phyloP scores from a whole-genome alignment of 2,797 vertebrate genomes.

The Pipistrellus pygmaeus region DNA sequence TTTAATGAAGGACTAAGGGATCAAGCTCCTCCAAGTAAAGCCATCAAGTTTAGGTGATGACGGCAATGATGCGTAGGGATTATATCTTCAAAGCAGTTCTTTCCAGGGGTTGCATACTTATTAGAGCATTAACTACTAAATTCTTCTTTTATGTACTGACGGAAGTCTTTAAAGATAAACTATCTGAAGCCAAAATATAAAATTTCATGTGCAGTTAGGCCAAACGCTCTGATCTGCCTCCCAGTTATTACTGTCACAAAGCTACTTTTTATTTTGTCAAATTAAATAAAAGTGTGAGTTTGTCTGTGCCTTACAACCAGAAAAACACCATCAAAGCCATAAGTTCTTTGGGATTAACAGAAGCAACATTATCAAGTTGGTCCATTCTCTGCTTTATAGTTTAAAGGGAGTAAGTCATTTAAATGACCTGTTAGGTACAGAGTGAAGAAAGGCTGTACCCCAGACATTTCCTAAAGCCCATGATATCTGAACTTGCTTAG shows the following conservation, averaged over 20 bases:
- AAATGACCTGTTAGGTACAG: background rate
- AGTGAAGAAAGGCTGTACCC: background rate
- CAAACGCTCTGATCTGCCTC: conserved; percentile 70
- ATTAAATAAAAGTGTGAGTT: conserved; percentile 73
- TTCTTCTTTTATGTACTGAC: conserved; percentile 64
- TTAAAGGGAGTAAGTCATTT: conserved; percentile 28
- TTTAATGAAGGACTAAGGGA: background rate
- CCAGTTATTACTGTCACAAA: conserved; percentile 77
- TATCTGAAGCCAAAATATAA: conserved; percentile 74
- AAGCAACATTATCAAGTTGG: conserved; percentile 36
- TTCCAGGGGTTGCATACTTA: conserved; percentile 66
- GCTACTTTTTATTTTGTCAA: conserved; percentile 79
- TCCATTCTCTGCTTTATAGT: background rate
- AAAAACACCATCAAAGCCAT: conserved; percentile 14
- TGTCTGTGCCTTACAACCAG: conserved; percentile 16
- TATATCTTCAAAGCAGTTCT: conserved; percentile 33
- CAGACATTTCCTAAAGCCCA: background rate
- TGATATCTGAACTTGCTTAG: conserved; percentile 28
- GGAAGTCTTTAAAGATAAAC: conserved; percentile 64
- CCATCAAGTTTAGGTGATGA: conserved; percentile 4
- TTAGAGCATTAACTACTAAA: conserved; percentile 65
- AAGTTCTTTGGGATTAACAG: conserved; percentile 46
- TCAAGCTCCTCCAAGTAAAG: background rate
- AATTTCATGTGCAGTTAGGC: conserved; percentile 70
- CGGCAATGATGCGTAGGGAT: background rate